Percentiles rank a stretch among this genome's conserved stretches.
Conservation (phyloP, 2,797 vertebrate species). For the Hoplostethus atlanticus region DNA sequence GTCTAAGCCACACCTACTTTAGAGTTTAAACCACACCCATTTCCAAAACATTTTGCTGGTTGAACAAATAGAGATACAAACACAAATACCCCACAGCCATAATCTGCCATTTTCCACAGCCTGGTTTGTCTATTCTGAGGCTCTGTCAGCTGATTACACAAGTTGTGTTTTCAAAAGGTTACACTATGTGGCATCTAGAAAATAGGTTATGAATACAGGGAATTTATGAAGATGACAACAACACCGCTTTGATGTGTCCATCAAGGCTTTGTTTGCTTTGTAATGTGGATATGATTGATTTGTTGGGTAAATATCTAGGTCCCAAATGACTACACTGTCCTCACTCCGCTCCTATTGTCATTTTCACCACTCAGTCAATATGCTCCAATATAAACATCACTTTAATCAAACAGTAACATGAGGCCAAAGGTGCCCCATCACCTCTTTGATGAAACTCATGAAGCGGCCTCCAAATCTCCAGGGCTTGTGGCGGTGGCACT, state of each 20-base stretch:
- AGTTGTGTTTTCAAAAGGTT: slow-evolving; percentile 75
- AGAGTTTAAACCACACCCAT: slow-evolving; percentile 30
- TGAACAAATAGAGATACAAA: slow-evolving; percentile 60
- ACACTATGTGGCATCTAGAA: slow-evolving; percentile 70
- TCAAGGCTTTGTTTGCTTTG: slow-evolving; percentile 59
- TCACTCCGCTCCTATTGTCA: slow-evolving; percentile 30
- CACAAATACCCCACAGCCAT: slow-evolving; percentile 54
- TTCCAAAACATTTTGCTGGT: slow-evolving; percentile 48
- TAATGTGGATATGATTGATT: slow-evolving; percentile 65
- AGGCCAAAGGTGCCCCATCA: slow-evolving; percentile 74
- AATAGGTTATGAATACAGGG: slow-evolving; percentile 71
- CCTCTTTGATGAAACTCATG: slow-evolving; percentile 99
- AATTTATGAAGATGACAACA: slow-evolving; percentile 71
- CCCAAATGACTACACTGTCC: slow-evolving; percentile 35
- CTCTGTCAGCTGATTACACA: slow-evolving; percentile 78
- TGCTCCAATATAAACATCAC: slow-evolving; percentile 37
- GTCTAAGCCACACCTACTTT: too few relatives aligned
- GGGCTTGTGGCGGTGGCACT: slow-evolving; percentile 98
- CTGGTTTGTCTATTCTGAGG: slow-evolving; percentile 69
- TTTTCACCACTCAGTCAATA: slow-evolving; percentile 22
- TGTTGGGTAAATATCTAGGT: slow-evolving; percentile 62
- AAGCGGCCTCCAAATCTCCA: slow-evolving; percentile 98
- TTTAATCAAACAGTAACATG: slow-evolving; percentile 39
- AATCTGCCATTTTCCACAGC: slow-evolving; percentile 61
- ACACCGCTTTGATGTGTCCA: slow-evolving; percentile 66